Percentiles rank a stretch among this genome's conserved stretches.
These are phyloP conservation scores for Silurus meridionalis DNA, from an alignment of 2,113 vertebrate species.

Conservation along the genomic window DNA sequence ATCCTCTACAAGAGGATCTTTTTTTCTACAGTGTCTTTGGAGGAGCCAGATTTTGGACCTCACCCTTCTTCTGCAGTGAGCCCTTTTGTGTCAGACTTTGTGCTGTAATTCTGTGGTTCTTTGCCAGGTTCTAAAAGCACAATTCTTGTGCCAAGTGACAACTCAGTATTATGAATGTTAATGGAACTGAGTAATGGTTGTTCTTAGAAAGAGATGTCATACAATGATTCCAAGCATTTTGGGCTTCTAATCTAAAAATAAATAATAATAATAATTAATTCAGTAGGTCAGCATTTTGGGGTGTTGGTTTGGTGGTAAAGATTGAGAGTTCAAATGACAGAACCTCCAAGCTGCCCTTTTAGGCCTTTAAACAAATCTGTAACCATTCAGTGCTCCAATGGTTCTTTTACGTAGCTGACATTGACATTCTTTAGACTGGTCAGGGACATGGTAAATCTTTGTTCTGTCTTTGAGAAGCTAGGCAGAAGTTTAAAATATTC, in stretches of 20 bases:
- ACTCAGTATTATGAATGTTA: conserved; percentile 14
- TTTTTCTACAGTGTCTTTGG: neutral
- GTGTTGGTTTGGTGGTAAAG: neutral
- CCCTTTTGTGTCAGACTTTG: neutral
- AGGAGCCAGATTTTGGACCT: neutral
- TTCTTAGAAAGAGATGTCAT: neutral
- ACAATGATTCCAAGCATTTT: neutral
- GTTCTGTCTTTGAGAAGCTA: neutral
- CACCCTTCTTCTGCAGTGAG: neutral
- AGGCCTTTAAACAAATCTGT: neutral
- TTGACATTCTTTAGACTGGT: neutral
- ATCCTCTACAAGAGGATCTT: neutral
- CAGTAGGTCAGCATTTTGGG: neutral
- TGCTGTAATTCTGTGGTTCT: neutral
- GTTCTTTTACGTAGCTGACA: neutral
- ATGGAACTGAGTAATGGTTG: conserved; percentile 16
- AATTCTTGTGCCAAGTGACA: conserved; percentile 13
- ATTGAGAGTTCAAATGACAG: too few species aligned
- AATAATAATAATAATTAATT: too few species aligned
- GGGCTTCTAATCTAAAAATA: neutral
- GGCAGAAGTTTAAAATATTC: neutral
- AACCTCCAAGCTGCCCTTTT: neutral
- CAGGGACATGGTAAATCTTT: neutral
- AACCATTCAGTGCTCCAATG: neutral
- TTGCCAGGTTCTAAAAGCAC: conserved; percentile 21